phyloP scores from a whole-genome alignment of 2,113 vertebrate species.

The Phalacrocorax carbo region DNA sequence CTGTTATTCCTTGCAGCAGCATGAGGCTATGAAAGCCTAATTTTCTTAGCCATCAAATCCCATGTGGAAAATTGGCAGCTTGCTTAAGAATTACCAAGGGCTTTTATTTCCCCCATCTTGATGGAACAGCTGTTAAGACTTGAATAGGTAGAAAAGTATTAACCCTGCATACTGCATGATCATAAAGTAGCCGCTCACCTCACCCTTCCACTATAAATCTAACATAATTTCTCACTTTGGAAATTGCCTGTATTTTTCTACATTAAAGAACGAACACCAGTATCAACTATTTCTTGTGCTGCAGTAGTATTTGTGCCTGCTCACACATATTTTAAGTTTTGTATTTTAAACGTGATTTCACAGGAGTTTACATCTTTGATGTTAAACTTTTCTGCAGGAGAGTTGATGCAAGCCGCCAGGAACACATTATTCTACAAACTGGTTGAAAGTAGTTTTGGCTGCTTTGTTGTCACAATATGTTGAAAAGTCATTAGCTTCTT shows the following conservation, averaged over 20 bases:
- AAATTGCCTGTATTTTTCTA: not conserved
- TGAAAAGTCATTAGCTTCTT: constrained; percentile 29
- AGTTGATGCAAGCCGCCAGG: not conserved
- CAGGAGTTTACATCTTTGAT: not conserved
- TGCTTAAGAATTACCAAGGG: constrained; percentile 47
- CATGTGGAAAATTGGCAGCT: constrained; percentile 67
- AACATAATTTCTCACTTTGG: not conserved
- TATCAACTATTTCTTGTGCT: not conserved
- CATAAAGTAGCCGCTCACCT: constrained; percentile 4
- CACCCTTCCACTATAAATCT: not conserved
- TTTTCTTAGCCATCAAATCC: constrained; percentile 40
- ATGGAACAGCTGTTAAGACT: constrained; percentile 53
- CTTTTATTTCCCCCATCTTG: constrained; percentile 4
- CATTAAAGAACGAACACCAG: not conserved
- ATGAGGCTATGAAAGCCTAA: not conserved
- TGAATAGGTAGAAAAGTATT: constrained; percentile 28
- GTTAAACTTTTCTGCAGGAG: constrained; percentile 12
- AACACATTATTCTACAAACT: constrained; percentile 1
- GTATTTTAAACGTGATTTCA: not conserved
- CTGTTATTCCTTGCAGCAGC: not conserved
- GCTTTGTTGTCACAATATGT: constrained; percentile 17
- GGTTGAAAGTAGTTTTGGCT: constrained; percentile 10
- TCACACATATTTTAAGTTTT: not conserved
- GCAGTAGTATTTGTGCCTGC: not conserved
- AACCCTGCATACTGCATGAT: not conserved